A percentile compares a stretch with the other conserved stretches of the same genome.
Evolutionary conservation across 2,797 vertebrate species (phyloP).

Genomic region (Sebastes melanostomus): DNA sequence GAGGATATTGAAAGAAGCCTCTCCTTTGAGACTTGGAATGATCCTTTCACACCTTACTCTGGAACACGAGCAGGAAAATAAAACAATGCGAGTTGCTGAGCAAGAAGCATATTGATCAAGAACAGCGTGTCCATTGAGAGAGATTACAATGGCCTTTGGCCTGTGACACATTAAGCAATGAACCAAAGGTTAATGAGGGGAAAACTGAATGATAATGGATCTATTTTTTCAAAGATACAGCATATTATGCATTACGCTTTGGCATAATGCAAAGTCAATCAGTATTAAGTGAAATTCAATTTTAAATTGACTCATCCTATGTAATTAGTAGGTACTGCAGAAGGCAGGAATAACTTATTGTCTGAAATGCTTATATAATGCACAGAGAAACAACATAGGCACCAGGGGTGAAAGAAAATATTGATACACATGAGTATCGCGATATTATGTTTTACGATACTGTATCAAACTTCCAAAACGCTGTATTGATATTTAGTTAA

Average conservation of each 20-base stretch:
- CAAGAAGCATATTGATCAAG: conserved; percentile 80
- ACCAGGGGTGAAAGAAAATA: too few relatives aligned
- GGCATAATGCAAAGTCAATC: conserved; percentile 56
- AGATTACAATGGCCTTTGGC: conserved; percentile 85
- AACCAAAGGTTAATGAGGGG: conserved; percentile 80
- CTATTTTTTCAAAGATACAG: conserved; percentile 52
- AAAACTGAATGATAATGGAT: conserved; percentile 73
- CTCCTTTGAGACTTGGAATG: conserved; percentile 81
- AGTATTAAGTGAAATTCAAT: conserved; percentile 37
- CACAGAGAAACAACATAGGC: neutral
- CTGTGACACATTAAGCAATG: conserved; percentile 78
- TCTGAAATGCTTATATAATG: neutral
- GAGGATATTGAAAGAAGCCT: conserved; percentile 81
- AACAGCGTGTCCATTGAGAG: conserved; percentile 79
- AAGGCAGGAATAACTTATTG: neutral
- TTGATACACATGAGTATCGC: too few relatives aligned
- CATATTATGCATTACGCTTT: conserved; percentile 48
- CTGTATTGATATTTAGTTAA: too few relatives aligned
- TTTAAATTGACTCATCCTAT: conserved; percentile 13
- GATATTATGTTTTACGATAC: too few relatives aligned
- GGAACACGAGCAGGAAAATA: conserved; percentile 80
- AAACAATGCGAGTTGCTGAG: conserved; percentile 82
- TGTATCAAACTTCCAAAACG: too few relatives aligned
- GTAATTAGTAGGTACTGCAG: neutral
- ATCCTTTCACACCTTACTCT: conserved; percentile 85